Evolutionary conservation across 2,113 vertebrate species (phyloP).

Genomic region (Ondatra zibethicus): DNA sequence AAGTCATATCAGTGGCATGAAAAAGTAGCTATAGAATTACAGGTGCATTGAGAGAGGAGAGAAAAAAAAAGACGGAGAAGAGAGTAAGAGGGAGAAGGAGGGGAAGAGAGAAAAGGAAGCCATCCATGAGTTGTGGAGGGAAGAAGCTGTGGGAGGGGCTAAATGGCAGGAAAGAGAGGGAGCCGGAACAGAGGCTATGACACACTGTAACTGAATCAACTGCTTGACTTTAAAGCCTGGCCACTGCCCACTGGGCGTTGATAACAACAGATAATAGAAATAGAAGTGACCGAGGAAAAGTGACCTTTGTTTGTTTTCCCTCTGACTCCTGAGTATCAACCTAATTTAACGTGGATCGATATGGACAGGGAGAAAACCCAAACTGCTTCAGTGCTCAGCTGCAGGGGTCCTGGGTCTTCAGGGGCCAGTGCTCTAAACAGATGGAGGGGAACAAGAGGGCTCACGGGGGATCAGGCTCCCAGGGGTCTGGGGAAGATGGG

Average conservation of each 20-base stretch:
- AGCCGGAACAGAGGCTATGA: background rate
- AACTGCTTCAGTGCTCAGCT: background rate
- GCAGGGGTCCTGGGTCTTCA: background rate
- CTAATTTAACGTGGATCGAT: constrained; percentile 71
- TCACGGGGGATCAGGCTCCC: background rate
- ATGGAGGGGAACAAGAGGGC: accelerated
- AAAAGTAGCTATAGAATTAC: background rate
- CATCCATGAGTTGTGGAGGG: accelerated
- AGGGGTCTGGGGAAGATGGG: background rate
- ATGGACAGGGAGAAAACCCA: constrained; percentile 59
- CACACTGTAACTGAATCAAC: background rate
- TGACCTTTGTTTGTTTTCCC: constrained; percentile 54
- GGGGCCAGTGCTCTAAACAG: background rate
- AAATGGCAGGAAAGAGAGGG: background rate
- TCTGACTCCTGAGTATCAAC: constrained; percentile 76
- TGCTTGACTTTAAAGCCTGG: constrained; percentile 33
- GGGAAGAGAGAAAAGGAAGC: background rate
- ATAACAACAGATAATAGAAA: constrained; percentile 64
- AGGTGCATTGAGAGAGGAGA: background rate
- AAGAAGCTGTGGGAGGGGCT: accelerated
- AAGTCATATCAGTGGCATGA: background rate
- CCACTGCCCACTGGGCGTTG: constrained; percentile 64
- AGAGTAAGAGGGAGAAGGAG: background rate
- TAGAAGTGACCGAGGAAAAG: constrained; percentile 68
- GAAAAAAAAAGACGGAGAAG: background rate